Percentiles rank a stretch among this genome's conserved stretches.
These are phyloP conservation scores for Ciconia nigra DNA, from an alignment of 2,797 vertebrate genomes.

Conservation along the genomic window DNA sequence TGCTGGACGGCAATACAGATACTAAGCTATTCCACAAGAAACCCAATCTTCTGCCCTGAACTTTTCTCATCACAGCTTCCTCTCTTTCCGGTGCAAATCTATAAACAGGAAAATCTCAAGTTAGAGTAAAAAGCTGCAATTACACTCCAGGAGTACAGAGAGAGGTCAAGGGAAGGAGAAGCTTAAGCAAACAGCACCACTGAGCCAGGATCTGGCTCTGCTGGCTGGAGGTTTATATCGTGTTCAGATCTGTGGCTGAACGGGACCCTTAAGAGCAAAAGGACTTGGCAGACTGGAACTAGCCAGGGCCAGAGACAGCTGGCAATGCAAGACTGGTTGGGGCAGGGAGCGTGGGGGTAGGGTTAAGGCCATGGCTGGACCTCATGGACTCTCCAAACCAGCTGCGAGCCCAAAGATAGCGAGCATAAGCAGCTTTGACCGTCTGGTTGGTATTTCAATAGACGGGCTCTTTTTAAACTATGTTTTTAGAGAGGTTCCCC, in stretches of 20 bases:
- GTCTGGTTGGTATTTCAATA: not conserved
- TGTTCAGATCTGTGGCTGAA: not conserved
- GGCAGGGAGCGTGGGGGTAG: not conserved
- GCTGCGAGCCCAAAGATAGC: not conserved
- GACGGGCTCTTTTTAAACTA: not conserved
- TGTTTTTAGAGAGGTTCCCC: not conserved
- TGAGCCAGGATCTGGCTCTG: not conserved
- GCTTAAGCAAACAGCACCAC: not conserved
- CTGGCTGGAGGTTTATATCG: not conserved
- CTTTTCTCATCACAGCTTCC: not conserved
- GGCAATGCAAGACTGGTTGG: not conserved
- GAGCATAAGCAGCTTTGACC: not conserved
- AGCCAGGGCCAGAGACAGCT: not conserved
- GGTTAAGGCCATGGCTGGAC: not conserved
- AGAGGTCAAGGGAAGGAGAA: constrained; percentile 24
- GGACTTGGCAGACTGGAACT: not conserved
- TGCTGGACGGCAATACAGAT: fast-evolving
- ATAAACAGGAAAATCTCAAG: constrained; percentile 5
- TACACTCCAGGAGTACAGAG: not conserved
- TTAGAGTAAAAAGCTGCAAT: not conserved
- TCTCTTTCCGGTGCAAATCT: not conserved
- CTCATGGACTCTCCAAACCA: not conserved
- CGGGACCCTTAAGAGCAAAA: not conserved
- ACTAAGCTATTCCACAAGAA: not conserved
- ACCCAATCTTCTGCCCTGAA: not conserved